Conservation (phyloP, 2,797 vertebrate genomes). For the Taeniopygia guttata region DNA sequence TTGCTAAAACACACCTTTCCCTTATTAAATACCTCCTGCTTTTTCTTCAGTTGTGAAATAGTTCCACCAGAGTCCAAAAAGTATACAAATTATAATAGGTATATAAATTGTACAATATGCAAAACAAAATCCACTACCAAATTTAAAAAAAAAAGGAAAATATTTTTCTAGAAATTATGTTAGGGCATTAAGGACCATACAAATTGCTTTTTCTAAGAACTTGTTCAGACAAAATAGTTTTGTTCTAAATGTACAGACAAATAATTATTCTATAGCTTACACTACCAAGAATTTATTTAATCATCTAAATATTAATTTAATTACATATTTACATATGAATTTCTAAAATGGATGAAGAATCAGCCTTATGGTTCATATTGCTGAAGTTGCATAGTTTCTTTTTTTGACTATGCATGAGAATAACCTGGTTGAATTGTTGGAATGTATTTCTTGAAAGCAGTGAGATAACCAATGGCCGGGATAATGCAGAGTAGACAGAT, state of each 20-base stretch:
- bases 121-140: not conserved
- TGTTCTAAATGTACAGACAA: not conserved
- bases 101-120: not conserved
- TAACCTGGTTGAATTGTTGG: not conserved
- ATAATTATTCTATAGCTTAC: not conserved
- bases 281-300: not conserved
- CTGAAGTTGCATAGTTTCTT: not conserved
- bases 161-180: not conserved
- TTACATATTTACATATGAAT: not conserved
- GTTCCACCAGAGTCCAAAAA: not conserved
- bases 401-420: not conserved
- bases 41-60: not conserved
- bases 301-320: not conserved
- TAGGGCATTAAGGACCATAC: not conserved
- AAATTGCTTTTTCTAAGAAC: not conserved
- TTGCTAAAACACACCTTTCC: slow-evolving; percentile 10
- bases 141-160: too few species aligned
- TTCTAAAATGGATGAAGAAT: not conserved
- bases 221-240: not conserved
- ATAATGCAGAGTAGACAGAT: not conserved
- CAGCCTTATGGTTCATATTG: not conserved
- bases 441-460: not conserved
- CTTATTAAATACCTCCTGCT: not conserved
- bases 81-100: too few species aligned
- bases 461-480: not conserved